A percentile compares a stretch with the other conserved stretches of the same genome.
Conservation (phyloP, 2,888 invertebrate species). For the Cacoxenus indagator region DNA sequence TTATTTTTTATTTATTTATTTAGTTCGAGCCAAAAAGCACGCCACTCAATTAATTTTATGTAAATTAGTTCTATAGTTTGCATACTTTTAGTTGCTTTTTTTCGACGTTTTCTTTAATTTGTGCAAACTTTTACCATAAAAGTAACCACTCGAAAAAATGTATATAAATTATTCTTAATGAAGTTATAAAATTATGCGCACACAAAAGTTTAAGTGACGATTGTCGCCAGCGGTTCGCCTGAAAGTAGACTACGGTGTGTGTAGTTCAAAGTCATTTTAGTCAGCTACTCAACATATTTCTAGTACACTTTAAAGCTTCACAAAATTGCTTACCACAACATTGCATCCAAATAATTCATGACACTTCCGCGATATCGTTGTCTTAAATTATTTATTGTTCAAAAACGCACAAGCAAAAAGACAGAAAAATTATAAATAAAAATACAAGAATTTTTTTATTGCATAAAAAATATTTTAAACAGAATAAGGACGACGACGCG, state of each 20-base stretch:
- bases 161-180: conserved; percentile 38
- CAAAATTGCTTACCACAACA: conserved; percentile 55
- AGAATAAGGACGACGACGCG: not conserved
- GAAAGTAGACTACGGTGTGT: not conserved
- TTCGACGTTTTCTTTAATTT: not conserved
- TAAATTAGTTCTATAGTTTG: not conserved
- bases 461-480: not conserved
- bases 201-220: not conserved
- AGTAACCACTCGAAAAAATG: conserved; percentile 31
- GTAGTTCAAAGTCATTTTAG: not conserved
- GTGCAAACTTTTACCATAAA: not conserved
- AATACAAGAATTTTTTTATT: no score
- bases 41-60: not conserved
- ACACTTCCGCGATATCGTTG: no score
- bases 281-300: not conserved
- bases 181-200: conserved; percentile 35
- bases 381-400: no score
- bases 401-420: no score
- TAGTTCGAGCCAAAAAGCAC: not conserved
- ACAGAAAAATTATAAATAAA: no score
- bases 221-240: not conserved
- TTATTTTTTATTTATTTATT: not conserved
- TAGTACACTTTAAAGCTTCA: not conserved
- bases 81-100: not conserved
- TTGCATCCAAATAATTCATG: conserved; percentile 65